Evolutionary conservation across 2,888 invertebrate species (phyloP).

Genomic region (Heteromurus nitidus): DNA sequence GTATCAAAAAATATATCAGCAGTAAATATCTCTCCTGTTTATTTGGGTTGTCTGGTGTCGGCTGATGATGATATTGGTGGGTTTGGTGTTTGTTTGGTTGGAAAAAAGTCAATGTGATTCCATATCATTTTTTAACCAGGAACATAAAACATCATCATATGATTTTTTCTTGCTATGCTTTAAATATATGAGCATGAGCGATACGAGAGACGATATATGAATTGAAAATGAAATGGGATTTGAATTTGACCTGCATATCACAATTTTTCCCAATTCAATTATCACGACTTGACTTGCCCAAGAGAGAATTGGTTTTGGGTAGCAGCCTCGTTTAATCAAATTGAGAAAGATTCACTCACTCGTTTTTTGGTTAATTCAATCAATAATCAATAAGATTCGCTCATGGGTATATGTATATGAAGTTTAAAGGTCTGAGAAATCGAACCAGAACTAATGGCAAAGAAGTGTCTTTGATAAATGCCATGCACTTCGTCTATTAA

Average conservation of each 20-base stretch:
- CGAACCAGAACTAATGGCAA: too few relatives aligned
- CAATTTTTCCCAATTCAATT: not conserved
- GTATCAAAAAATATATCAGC: not conserved
- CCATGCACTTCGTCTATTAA: not conserved
- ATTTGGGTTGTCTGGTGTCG: slow-evolving; percentile 31
- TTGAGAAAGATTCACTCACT: not conserved
- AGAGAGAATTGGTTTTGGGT: not conserved
- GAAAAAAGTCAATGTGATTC: not conserved
- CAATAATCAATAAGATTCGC: not conserved
- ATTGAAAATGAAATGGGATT: not conserved
- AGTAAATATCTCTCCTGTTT: slow-evolving; percentile 13
- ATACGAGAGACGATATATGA: not conserved
- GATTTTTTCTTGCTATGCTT: not conserved
- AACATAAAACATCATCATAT: not conserved
- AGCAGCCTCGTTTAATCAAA: not conserved
- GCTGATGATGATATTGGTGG: not conserved
- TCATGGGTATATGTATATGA: not conserved
- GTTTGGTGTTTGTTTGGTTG: not conserved
- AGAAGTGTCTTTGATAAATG: not conserved
- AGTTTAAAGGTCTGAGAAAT: too few relatives aligned
- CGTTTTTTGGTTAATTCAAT: not conserved
- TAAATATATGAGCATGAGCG: not conserved
- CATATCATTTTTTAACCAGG: not conserved
- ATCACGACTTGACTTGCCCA: not conserved
- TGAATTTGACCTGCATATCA: not conserved